These are phyloP conservation scores for Notechis scutatus DNA, from an alignment of 2,113 vertebrate genomes.

Conservation along the genomic window DNA sequence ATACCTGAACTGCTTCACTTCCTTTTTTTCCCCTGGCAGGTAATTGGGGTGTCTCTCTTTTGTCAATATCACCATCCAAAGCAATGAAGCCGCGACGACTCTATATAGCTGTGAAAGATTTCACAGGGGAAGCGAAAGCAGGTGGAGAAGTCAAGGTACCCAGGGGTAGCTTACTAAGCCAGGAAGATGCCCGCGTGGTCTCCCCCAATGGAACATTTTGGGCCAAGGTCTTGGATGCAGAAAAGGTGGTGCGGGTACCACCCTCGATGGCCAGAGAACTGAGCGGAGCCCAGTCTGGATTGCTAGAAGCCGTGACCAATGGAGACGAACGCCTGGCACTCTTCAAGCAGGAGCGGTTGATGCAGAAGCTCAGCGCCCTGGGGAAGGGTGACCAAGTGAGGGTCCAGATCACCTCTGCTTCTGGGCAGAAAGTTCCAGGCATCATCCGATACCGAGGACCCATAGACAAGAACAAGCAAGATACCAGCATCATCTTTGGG, in stretches of 20 bases:
- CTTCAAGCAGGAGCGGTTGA: slow-evolving; percentile 55
- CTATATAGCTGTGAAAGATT: slow-evolving; percentile 8
- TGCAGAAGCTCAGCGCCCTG: slow-evolving; percentile 59
- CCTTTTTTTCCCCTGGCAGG: background rate
- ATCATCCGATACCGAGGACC: slow-evolving; percentile 72
- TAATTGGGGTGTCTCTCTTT: background rate
- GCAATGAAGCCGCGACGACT: slow-evolving; percentile 5
- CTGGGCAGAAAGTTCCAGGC: slow-evolving; percentile 66
- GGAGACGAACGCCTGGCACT: slow-evolving; percentile 66
- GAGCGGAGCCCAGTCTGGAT: slow-evolving; percentile 40
- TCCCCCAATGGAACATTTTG: slow-evolving; percentile 19
- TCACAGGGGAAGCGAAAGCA: slow-evolving; percentile 9
- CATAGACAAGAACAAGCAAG: slow-evolving; percentile 54
- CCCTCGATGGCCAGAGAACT: slow-evolving; percentile 61
- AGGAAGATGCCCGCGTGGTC: background rate
- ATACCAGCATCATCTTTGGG: slow-evolving; percentile 68
- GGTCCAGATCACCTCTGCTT: slow-evolving; percentile 61
- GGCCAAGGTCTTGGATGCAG: slow-evolving; percentile 70
- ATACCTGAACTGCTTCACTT: background rate
- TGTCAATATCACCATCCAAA: background rate
- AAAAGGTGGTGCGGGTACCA: slow-evolving; percentile 62
- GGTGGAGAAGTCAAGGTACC: slow-evolving; percentile 27
- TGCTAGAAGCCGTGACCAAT: slow-evolving; percentile 72
- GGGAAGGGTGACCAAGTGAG: slow-evolving; percentile 57
- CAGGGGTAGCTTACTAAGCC: slow-evolving; percentile 16